These are phyloP conservation scores for Gila orcuttii DNA, from an alignment of 2,113 vertebrate species.

Conservation along the genomic window DNA sequence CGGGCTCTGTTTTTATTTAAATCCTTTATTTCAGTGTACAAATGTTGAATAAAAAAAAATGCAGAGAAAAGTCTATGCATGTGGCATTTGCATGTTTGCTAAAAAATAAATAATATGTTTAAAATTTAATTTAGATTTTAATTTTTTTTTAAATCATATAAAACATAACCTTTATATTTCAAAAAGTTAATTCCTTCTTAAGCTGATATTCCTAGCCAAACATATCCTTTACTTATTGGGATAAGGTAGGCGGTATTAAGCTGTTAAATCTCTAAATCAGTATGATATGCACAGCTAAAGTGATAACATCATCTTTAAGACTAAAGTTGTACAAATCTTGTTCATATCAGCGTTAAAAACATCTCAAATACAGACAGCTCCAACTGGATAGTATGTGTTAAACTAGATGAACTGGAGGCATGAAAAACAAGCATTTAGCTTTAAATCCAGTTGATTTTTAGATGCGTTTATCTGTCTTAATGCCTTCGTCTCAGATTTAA, in stretches of 20 bases:
- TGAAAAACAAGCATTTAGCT: constrained; percentile 51
- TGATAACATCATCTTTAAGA: constrained; percentile 37
- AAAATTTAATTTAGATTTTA: background rate
- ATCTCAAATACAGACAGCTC: constrained; percentile 22
- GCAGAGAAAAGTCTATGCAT: background rate
- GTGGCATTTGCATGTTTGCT: background rate
- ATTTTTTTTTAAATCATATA: background rate
- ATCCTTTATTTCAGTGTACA: background rate
- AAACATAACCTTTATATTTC: background rate
- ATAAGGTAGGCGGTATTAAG: constrained; percentile 19
- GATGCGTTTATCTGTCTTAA: constrained; percentile 73
- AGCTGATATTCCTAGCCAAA: background rate
- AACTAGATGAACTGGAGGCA: constrained; percentile 34
- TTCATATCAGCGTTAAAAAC: constrained; percentile 24
- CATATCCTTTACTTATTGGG: background rate
- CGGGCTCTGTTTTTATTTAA: background rate
- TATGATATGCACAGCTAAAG: constrained; percentile 27
- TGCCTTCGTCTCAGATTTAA: constrained; percentile 72
- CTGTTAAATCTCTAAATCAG: constrained; percentile 36
- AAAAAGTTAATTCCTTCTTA: background rate
- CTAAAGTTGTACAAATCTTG: constrained; percentile 7
- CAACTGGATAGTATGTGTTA: constrained; percentile 13
- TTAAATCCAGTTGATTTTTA: constrained; percentile 58
- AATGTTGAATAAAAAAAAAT: background rate
- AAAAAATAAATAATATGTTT: background rate